phyloP scores from a whole-genome alignment of 2,797 vertebrate species.

The Vespertilio murinus region DNA sequence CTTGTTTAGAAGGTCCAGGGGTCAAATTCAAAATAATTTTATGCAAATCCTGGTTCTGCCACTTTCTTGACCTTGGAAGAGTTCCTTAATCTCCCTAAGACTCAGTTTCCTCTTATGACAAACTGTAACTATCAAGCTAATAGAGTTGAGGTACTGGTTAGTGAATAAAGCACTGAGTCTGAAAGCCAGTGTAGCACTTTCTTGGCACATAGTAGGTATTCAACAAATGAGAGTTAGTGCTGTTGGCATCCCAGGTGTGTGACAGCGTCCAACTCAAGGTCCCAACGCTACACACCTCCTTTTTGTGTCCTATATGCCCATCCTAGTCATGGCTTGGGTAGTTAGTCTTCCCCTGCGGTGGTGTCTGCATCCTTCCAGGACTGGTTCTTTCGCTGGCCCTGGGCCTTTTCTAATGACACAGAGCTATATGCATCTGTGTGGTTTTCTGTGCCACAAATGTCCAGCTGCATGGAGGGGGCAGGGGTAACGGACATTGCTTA shows the following conservation, averaged over 20 bases:
- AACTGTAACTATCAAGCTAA: not conserved
- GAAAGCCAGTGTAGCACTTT: not conserved
- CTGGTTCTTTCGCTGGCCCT: not conserved
- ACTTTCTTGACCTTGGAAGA: not conserved
- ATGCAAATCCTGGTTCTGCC: not conserved
- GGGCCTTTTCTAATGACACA: not conserved
- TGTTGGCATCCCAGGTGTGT: not conserved
- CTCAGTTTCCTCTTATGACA: not conserved
- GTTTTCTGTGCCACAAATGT: not conserved
- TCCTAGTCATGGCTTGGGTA: too few species aligned
- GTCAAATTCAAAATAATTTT: not conserved
- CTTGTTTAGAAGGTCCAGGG: not conserved
- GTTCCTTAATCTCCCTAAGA: not conserved
- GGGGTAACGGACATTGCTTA: not conserved
- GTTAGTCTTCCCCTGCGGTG: not conserved
- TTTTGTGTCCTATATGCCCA: not conserved
- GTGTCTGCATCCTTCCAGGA: not conserved
- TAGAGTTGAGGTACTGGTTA: not conserved
- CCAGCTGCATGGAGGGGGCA: not conserved
- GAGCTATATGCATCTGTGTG: accelerated
- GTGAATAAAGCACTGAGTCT: not conserved
- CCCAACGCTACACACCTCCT: not conserved
- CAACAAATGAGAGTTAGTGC: not conserved
- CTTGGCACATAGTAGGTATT: not conserved
- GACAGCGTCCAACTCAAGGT: not conserved